Evolutionary conservation across 1,140 invertebrate species (phyloP), one percentile per base, ranked within the genome.

Genomic region (Heterodera carotae): DNA sequence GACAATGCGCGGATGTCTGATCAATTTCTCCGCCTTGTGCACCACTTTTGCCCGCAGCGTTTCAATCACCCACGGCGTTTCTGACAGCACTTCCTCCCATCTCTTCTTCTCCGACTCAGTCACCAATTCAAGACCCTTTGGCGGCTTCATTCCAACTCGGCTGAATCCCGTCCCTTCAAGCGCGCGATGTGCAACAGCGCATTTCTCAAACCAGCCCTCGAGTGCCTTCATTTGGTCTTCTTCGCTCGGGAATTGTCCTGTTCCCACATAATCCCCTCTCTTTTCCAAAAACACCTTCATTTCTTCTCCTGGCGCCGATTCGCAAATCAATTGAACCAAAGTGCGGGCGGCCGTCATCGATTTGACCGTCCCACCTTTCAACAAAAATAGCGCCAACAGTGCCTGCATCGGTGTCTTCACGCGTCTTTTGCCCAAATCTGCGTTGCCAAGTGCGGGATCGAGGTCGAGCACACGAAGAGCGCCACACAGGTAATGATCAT

Each of bases 31-130:
- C 12, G 33, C 53, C 15, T 15, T 1, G 33, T 73, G 70, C 7
- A 73, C 53, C 12, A 59, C 6, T 29, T 59, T 43, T 8, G 70
- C 70, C 36, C 70, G 22, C 53, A 73, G 12, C 8, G 22, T 7
- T 73, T 73, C 70, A 6, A 73, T 1, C 2, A 25, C 33, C 70
- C 36, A 53, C 1, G 22, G 8, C 33, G 39, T 15, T 15, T 59
- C 18, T 4, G 27, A 3, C 18, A 60, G 31, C 70, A 60, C 7
- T 25, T 59, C 53, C 12, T 62, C 15, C 70, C 70, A 73, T 22
- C n/a, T 34, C 34, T 73, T 73, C 43, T 73, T 56, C 22, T 73
- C 70, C 3, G 60, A 25, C 22, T 59, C 53, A 12, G 53, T 22
- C 60, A 29, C 5, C 2, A 10, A 1, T 0, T 33, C 7, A 10